Evolutionary conservation across 2,113 vertebrate species (phyloP).

Genomic region (Lonchura striata): DNA sequence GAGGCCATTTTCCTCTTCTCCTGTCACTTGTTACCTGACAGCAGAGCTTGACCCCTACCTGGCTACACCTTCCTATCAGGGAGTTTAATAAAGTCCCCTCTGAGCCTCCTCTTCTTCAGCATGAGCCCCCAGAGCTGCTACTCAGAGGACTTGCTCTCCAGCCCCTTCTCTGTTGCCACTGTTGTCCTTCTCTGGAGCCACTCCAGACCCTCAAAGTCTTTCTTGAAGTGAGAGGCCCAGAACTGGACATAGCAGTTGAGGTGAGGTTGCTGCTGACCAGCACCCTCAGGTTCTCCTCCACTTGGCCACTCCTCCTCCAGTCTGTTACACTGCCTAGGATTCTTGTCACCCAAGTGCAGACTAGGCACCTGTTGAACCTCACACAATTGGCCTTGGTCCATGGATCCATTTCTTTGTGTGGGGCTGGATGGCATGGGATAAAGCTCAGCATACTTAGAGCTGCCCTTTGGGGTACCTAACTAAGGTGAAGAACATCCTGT

Average conservation of each 20-base stretch:
- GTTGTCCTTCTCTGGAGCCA: neutral
- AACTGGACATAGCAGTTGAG: neutral
- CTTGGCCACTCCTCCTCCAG: neutral
- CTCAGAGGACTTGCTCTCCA: neutral
- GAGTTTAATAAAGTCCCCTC: neutral
- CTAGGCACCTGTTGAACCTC: neutral
- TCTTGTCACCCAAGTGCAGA: neutral
- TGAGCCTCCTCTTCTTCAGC: neutral
- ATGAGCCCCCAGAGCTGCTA: neutral
- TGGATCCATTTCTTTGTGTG: neutral
- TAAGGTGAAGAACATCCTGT: neutral
- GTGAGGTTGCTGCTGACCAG: neutral
- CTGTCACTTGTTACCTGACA: neutral
- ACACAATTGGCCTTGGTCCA: accelerated
- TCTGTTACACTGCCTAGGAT: neutral
- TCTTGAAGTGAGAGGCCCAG: neutral
- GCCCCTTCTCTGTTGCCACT: too few relatives aligned
- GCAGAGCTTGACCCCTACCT: neutral
- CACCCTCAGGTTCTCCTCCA: neutral
- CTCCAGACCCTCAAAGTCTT: neutral
- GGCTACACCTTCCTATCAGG: neutral
- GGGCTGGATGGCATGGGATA: neutral
- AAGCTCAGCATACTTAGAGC: neutral
- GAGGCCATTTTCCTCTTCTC: neutral
- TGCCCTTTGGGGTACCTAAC: too few relatives aligned